Evolutionary conservation across 2,888 invertebrate species (phyloP).

Genomic region (Syrphus vitripennis): DNA sequence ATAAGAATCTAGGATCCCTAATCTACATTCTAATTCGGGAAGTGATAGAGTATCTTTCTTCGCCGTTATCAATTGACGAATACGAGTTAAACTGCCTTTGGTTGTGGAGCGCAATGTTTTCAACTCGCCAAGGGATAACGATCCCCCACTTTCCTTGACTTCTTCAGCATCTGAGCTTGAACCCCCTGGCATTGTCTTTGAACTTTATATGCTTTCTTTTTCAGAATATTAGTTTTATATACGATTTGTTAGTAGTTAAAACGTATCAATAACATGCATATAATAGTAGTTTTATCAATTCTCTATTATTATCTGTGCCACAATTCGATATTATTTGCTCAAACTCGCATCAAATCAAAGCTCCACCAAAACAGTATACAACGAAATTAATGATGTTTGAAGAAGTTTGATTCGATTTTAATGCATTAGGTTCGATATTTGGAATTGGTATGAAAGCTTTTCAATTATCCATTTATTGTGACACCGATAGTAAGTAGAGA

Average conservation of each 20-base stretch:
- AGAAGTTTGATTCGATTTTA: neutral
- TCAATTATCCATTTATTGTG: no score
- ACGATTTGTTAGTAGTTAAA: neutral
- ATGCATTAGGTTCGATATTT: neutral
- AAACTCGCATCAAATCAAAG: neutral
- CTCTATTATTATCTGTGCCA: neutral
- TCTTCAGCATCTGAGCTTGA: neutral
- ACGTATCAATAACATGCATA: neutral
- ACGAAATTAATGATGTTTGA: neutral
- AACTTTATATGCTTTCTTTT: neutral
- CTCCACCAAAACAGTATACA: neutral
- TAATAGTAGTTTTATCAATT: neutral
- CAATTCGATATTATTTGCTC: neutral
- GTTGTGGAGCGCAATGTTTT: neutral
- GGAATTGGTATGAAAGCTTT: neutral
- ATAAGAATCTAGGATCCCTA: neutral
- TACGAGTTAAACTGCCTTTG: neutral
- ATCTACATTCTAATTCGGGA: neutral
- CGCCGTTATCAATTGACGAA: neutral
- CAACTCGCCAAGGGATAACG: neutral
- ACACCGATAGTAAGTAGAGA: neutral
- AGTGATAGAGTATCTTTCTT: neutral
- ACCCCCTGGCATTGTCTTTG: neutral
- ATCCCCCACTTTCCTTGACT: neutral
- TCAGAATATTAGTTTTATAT: neutral